Conservation (phyloP, 1,140 invertebrate species). For the Brachionus rotundiformis region DNA sequence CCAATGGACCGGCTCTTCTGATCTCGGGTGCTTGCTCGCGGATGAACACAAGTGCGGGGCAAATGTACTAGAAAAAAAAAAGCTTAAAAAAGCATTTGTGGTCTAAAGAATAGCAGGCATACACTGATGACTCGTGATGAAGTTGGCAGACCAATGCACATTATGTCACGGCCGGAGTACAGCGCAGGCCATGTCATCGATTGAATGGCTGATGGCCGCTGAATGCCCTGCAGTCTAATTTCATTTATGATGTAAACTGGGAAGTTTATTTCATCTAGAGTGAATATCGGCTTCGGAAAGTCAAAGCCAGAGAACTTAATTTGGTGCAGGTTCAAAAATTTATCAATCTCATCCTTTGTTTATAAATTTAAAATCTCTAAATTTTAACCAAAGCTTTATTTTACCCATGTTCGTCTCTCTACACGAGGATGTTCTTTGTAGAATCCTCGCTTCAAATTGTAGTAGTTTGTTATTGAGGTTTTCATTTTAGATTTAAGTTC, state of each 20-base stretch:
- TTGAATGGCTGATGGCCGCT: slow-evolving; percentile 33
- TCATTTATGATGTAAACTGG: slow-evolving; percentile 34
- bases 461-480: slow-evolving; percentile 37
- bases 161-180: slow-evolving; percentile 17
- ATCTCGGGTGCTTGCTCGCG: slow-evolving; percentile 32
- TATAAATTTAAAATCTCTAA: neutral
- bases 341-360: slow-evolving; percentile 40
- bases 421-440: slow-evolving; percentile 48
- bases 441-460: slow-evolving; percentile 28
- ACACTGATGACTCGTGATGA: slow-evolving; percentile 33
- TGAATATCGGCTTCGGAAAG: slow-evolving; percentile 47
- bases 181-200: slow-evolving; percentile 45
- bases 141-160: slow-evolving; percentile 48
- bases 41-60: slow-evolving; percentile 34
- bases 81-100: neutral
- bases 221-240: slow-evolving; percentile 35
- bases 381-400: neutral
- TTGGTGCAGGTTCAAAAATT: slow-evolving; percentile 43
- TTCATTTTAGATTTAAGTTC: slow-evolving; percentile 6
- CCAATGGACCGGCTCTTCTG: slow-evolving; percentile 11
- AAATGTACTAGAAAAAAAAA: slow-evolving; percentile 16
- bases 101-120: neutral
- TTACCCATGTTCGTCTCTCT: slow-evolving; percentile 36
- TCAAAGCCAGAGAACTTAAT: slow-evolving; percentile 50
- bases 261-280: slow-evolving; percentile 45